Base-by-base conservation (phyloP, 1,140 invertebrate genomes). In the Cecropterus lyciades region DNA sequence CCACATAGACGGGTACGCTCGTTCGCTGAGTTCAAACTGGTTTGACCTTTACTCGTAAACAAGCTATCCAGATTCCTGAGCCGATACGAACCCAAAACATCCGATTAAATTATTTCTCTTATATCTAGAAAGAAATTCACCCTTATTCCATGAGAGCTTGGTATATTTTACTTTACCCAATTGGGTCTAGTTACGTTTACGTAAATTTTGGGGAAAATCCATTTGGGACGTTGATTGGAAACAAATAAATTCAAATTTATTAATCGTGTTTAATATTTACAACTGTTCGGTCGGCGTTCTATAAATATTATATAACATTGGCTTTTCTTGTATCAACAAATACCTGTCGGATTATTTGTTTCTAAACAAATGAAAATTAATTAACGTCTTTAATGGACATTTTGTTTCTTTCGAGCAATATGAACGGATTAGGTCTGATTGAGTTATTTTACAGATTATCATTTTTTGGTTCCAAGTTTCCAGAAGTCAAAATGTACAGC, bases 251-350 rank as follows among this genome's bases (percentile, higher is more conserved):
- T 55, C 17, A 40, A 55, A 55, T 55, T 55, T 15, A 55, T 55
- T 55, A 55, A 55, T 55, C 33, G 52, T 55, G 52, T 55, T 55
- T 55, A 55, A 55, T 55, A 55, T 55, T 55, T 55, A 55, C 52
- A 55, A 8, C 52, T 40, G 52, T 55, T 55, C 15, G n/a, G 52
- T 17, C 52, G 15, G 52, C 33, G 30, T 55, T 40, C 37, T 40
- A 55, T n/a, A n/a, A n/a, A n/a, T n/a, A n/a, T n/a, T n/a, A n/a
- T n/a, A 40, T 17, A 55, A 55, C 11, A 55, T 53, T 33, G 27
- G 3, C 30, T 53, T 53, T 17, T 15, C n/a, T n/a, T n/a, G 51
- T 37, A 20, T 53, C 27, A 33, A 37, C 33, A 37, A 53, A 37
- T 40, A n/a, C 11, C 37, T 40, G n/a, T 53, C 14, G 9, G 33